These are phyloP conservation scores for Falcunculus frontatus DNA, from an alignment of 2,113 vertebrate species.

Conservation along the genomic window DNA sequence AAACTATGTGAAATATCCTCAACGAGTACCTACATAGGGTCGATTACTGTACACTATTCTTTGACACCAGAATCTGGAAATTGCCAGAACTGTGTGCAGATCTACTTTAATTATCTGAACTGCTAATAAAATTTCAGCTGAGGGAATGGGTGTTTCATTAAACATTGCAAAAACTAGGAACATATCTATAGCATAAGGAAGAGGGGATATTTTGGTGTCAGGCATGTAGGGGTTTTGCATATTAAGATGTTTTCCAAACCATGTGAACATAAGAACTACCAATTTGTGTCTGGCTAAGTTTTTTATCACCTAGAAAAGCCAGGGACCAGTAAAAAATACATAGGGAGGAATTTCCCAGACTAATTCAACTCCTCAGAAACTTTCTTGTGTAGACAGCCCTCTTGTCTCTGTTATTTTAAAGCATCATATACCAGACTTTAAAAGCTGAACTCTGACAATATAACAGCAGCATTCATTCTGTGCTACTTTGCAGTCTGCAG, in stretches of 20 bases:
- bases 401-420: not conserved
- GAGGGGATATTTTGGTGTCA: not conserved
- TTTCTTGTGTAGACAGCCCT: not conserved
- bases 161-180: not conserved
- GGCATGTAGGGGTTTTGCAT: fast-evolving
- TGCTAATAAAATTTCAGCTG: not conserved
- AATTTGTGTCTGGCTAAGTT: not conserved
- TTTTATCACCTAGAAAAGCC: not conserved
- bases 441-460: not conserved
- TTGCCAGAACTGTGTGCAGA: not conserved
- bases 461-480: not conserved
- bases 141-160: not conserved
- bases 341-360: not conserved
- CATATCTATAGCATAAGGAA: not conserved
- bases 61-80: not conserved
- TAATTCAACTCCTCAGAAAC: not conserved
- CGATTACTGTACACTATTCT: not conserved
- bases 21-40: not conserved
- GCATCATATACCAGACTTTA: not conserved
- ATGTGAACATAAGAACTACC: not conserved
- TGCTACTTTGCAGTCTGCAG: not conserved
- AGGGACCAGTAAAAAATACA: not conserved
- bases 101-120: not conserved
- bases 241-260: not conserved
- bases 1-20: not conserved